Base-by-base conservation (phyloP, 2,113 vertebrate genomes). In the Tyrannus savana region DNA sequence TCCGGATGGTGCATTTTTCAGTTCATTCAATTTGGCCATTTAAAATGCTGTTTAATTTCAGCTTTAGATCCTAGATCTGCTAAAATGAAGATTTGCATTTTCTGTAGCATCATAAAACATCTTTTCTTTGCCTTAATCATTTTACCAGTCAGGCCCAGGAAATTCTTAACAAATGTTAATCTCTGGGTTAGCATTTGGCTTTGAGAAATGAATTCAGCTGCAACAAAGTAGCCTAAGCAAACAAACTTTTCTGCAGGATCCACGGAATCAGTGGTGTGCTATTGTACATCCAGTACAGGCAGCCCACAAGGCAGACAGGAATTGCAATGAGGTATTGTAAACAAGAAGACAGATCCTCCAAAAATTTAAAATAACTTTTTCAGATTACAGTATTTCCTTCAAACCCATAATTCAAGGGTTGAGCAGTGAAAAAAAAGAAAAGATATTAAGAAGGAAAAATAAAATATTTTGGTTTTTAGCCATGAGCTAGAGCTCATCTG, bases 1-100 rank as follows among this genome's bases (percentile, higher is more conserved):
- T 90, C 87, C 2, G 49, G 80, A 94, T 89, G 66, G 58, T 95
- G 41, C 81, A 62, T 92, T 96, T 93, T 94, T 68, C 69, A 85
- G 16, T 95, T 92, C 53, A 69, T 94, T 91, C 87, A 82, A 84
- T 95, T 87, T 92, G 39, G 8, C 58, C 35, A 44, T 93, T 93
- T 90, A 88, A 90, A 96, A 95, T 77, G 55, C 77, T 95, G 47
- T 55, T 90, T 96, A 41, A 22, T 88, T 96, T 88, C 59, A 87
- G 64, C 66, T 95, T 91, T 91, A 82, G 74, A 67, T 77, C 64
- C 88, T 67, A 93, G 60, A 94, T 76, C 68, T 88, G 68, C 69
- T 92, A 77, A 93, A 93, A 86, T 88, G 73, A 71, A 90, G 82
- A 83, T 90, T 90, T 87, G 24, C 50, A 60, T 95, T 96, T 89